Evolutionary conservation across 2,113 vertebrate species (phyloP), one percentile per base, ranked within the genome.

Genomic region (Acrocephalus arundinaceus): DNA sequence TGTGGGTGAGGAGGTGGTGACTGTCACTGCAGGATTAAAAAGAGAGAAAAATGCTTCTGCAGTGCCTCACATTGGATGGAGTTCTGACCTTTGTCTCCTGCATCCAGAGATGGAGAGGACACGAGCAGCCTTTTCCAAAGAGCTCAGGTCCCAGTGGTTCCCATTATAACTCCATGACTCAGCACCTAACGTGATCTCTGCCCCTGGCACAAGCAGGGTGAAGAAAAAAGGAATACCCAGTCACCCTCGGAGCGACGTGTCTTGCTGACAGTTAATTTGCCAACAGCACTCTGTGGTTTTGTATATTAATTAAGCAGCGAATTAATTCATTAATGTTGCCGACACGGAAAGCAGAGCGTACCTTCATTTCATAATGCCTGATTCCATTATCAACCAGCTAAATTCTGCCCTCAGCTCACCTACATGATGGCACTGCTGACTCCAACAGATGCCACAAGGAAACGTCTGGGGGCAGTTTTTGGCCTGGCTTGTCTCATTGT

Each of bases 131-230:
- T 78, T 83, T 61, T 82, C 92, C 70, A 61, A 72, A 41, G 65
- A 72, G 85, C 83, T 87, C 92, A 33, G 73, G 33, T 90, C 93
- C 90, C 92, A 54, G 83, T 7, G 87, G 65, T 43, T 93, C 93
- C 93, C 94, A 95, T 93, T 90, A 74, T 41, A 68, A 65, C 41
- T 67, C 79, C 86, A 27, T 95, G 94, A 96, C 90, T 96, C 90
- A 93, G 90, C 96, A 79, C 62, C 80, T 25, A 46, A 45, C 4
- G 1, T 86, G 89, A 96, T 90, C 89, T 81, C 80, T 95, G 86
- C 77, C 88, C 89, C 73, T 7, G 27, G 65, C 88, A 90, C 68
- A 68, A 61, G 83, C 54, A 70, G 79, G 41, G 66, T 61, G 81
- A 89, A 46, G 74, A 43, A 51, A 73, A 71, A 46, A 81, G 85